Evolutionary conservation across 2,797 vertebrate genomes (phyloP).

Genomic region (Sebastes vulpes): DNA sequence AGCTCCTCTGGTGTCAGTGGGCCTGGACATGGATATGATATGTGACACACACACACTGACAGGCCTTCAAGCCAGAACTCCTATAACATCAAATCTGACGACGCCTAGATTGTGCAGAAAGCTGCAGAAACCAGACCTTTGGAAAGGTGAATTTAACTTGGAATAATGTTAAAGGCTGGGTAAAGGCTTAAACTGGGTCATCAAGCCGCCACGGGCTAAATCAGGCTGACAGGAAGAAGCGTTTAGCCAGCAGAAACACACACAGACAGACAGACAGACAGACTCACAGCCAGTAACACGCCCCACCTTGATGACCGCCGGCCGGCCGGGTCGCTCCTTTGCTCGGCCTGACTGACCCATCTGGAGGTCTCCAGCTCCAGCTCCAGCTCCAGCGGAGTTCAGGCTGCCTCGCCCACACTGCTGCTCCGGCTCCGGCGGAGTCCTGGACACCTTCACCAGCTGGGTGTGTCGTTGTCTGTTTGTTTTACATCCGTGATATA

Average conservation of each 20-base stretch:
- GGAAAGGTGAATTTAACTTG: not conserved
- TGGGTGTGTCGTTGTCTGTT: conserved; percentile 55
- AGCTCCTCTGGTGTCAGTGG: conserved; percentile 45
- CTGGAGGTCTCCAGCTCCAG: not conserved
- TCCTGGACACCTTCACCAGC: conserved; percentile 47
- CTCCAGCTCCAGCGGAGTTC: too few relatives aligned
- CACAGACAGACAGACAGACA: conserved; percentile 31
- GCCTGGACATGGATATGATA: conserved; percentile 37
- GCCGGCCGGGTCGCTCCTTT: conserved; percentile 55
- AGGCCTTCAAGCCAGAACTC: conserved; percentile 70
- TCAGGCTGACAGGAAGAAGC: conserved; percentile 41
- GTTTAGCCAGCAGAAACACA: conserved; percentile 29
- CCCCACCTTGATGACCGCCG: conserved; percentile 80
- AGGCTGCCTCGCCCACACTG: too few relatives aligned
- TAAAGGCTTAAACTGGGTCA: conserved; percentile 73
- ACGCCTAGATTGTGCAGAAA: conserved; percentile 3
- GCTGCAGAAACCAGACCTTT: not conserved
- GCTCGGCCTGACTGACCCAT: conserved; percentile 19
- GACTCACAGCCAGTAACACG: conserved; percentile 8
- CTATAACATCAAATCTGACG: conserved; percentile 34
- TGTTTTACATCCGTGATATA: conserved; percentile 10
- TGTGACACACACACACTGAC: conserved; percentile 45
- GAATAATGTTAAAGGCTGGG: not conserved
- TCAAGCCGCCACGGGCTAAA: conserved; percentile 51
- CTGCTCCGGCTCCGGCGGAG: conserved; percentile 17